Conservation (phyloP, 2,888 invertebrate genomes). For the Polydrusus cervinus region DNA sequence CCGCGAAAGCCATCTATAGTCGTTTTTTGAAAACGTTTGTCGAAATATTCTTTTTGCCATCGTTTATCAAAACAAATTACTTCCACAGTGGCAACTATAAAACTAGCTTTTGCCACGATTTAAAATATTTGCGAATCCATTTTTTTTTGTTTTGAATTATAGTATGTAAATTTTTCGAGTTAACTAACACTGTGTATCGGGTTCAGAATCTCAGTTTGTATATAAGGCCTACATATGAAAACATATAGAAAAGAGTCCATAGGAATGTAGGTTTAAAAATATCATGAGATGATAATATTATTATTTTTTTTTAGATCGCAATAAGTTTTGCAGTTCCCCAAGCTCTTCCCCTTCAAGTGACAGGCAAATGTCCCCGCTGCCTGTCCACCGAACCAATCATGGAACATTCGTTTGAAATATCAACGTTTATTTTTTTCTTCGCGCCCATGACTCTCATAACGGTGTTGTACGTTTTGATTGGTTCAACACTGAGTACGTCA, state of each 20-base stretch:
- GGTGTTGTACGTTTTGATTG: slow-evolving; percentile 86
- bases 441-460: slow-evolving; percentile 91
- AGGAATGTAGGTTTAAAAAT: too few relatives aligned
- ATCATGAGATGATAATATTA: neutral
- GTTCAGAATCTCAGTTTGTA: too few relatives aligned
- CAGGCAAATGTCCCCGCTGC: slow-evolving; percentile 66
- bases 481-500: slow-evolving; percentile 80
- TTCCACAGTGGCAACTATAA: neutral
- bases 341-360: slow-evolving; percentile 74
- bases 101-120: neutral
- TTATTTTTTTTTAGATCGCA: slow-evolving; percentile 68
- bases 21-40: neutral
- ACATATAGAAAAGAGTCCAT: too few relatives aligned
- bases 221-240: too few relatives aligned
- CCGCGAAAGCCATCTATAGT: too few relatives aligned
- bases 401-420: slow-evolving; percentile 85
- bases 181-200: too few relatives aligned
- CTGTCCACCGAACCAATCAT: slow-evolving; percentile 65
- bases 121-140: neutral
- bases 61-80: neutral
- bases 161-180: too few relatives aligned
- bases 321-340: slow-evolving; percentile 84
- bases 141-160: too few relatives aligned
- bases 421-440: slow-evolving; percentile 88
- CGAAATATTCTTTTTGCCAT: neutral